Evolutionary conservation across 2,797 vertebrate species (phyloP).

Genomic region (Hozukius guyotensis): DNA sequence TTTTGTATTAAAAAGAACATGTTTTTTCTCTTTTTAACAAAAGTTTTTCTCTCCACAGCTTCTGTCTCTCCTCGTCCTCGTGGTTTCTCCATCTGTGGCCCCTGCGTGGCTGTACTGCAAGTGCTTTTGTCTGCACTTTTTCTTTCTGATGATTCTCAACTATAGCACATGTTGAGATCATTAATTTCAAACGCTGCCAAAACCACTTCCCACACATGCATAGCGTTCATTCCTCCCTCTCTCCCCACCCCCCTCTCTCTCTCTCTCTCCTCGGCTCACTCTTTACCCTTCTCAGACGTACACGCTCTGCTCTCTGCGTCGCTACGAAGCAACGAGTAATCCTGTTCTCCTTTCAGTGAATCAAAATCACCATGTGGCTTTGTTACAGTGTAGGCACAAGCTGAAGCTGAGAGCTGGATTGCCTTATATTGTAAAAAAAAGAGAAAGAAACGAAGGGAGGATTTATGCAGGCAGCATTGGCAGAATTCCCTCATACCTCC

Average conservation of each 20-base stretch:
- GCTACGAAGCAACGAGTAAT: constrained; percentile 53
- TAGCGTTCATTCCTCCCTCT: constrained; percentile 74
- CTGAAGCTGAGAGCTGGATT: constrained; percentile 43
- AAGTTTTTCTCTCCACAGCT: constrained; percentile 56
- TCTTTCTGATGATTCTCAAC: constrained; percentile 78
- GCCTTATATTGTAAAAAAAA: constrained; percentile 39
- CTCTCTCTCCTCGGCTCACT: constrained; percentile 21
- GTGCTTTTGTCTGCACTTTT: constrained; percentile 80
- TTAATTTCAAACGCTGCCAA: constrained; percentile 82
- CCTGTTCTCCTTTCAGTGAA: constrained; percentile 64
- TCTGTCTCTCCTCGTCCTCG: constrained; percentile 64
- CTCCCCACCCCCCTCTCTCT: constrained; percentile 36
- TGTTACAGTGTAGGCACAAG: constrained; percentile 58
- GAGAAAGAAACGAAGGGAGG: constrained; percentile 31
- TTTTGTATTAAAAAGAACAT: constrained; percentile 59
- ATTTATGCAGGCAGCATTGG: constrained; percentile 62
- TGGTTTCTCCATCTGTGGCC: constrained; percentile 76
- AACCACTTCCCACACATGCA: constrained; percentile 84
- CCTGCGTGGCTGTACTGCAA: constrained; percentile 64
- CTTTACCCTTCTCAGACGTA: constrained; percentile 24
- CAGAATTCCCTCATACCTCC: constrained; percentile 65
- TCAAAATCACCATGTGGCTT: constrained; percentile 72
- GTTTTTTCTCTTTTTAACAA: constrained; percentile 16
- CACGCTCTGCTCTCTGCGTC: constrained; percentile 23
- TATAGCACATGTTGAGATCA: constrained; percentile 85